A percentile compares a stretch with the other conserved stretches of the same genome.
phyloP scores from a whole-genome alignment of 2,888 invertebrate species.

The Drosophila phalerata region DNA sequence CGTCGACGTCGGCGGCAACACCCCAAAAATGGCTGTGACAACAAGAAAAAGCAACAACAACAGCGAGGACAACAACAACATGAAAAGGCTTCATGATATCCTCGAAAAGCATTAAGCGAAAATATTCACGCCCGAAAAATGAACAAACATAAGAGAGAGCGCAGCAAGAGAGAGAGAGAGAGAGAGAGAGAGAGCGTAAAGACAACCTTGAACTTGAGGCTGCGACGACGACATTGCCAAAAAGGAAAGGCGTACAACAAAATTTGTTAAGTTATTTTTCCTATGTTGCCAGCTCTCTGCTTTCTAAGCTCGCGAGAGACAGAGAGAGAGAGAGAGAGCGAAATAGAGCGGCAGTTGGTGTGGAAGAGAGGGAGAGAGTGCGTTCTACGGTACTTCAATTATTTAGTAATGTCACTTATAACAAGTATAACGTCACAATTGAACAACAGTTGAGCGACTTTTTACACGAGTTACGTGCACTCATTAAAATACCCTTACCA shows the following conservation, averaged over 20 bases:
- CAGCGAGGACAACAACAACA: conserved; percentile 32
- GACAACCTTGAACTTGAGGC: conserved; percentile 74
- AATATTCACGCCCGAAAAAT: conserved; percentile 66
- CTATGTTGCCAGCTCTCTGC: conserved; percentile 5
- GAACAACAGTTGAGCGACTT: conserved; percentile 36
- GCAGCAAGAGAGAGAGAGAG: conserved; percentile 25
- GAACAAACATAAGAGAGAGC: conserved; percentile 14
- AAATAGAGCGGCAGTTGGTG: background rate
- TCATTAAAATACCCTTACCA: background rate
- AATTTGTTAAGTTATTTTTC: conserved; percentile 51
- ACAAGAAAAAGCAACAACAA: conserved; percentile 26
- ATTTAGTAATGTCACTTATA: conserved; percentile 58
- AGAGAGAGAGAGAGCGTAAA: conserved; percentile 35
- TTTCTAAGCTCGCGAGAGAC: conserved; percentile 10
- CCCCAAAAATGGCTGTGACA: conserved; percentile 51
- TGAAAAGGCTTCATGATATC: conserved; percentile 55
- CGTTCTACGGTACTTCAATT: conserved; percentile 57
- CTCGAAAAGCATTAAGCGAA: conserved; percentile 39
- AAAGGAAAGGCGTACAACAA: conserved; percentile 55
- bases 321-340: background rate
- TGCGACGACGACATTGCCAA: conserved; percentile 50
- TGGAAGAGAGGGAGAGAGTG: no score
- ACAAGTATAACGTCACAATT: conserved; percentile 25
- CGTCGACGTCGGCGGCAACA: conserved; percentile 53
- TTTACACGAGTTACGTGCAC: background rate